Conservation (phyloP, 2,797 vertebrate genomes). For the Hemitrygon akajei region DNA sequence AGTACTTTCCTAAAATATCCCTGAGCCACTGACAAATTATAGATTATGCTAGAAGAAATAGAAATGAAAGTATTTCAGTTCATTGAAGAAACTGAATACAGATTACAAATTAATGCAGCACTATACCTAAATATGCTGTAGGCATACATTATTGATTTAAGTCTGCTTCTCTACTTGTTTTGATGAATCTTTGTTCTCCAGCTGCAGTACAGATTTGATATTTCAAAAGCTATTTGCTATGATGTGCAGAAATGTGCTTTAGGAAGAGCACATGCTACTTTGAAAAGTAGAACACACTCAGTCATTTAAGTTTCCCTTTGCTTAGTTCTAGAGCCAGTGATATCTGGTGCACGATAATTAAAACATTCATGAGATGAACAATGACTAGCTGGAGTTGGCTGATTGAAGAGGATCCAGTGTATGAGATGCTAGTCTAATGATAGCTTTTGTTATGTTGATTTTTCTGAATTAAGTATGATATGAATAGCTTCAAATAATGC, state of each 20-base stretch:
- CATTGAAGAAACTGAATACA: slow-evolving; percentile 43
- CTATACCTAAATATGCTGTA: slow-evolving; percentile 27
- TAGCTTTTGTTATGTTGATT: background rate
- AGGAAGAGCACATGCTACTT: background rate
- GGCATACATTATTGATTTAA: slow-evolving; percentile 41
- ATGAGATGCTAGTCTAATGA: background rate
- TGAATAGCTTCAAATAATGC: background rate
- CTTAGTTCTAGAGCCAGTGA: background rate
- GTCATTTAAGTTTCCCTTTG: background rate
- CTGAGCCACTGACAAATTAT: slow-evolving; percentile 41
- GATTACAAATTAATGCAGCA: slow-evolving; percentile 42
- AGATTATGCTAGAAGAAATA: slow-evolving; percentile 35
- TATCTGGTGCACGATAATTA: background rate
- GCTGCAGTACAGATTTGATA: background rate
- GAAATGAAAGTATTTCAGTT: slow-evolving; percentile 40
- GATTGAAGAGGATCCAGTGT: too few relatives aligned
- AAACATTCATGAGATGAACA: slow-evolving; percentile 9
- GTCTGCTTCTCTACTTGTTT: slow-evolving; percentile 32
- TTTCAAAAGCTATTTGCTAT: background rate
- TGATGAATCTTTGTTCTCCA: slow-evolving; percentile 38
- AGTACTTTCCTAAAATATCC: slow-evolving; percentile 5
- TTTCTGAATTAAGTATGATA: background rate
- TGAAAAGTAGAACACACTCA: background rate
- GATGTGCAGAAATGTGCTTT: background rate
- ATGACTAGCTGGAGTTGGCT: background rate